Conservation (phyloP, 2,113 vertebrate genomes). For the Indicator indicator region DNA sequence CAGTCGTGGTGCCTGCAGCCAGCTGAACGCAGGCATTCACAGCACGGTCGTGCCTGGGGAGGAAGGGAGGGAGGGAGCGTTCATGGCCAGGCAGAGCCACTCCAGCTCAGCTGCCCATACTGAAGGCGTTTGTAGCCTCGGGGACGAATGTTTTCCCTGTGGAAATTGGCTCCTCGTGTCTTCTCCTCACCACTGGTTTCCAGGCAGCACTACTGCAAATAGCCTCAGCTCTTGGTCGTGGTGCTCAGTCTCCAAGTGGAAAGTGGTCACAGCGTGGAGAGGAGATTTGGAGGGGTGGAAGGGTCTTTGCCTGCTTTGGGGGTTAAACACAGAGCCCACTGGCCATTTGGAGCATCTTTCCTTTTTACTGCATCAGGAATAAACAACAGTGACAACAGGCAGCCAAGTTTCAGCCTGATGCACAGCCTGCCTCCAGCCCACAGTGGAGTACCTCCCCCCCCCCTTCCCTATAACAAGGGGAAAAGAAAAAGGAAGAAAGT, state of each 20-base stretch:
- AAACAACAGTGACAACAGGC: background rate
- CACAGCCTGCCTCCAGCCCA: background rate
- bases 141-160: background rate
- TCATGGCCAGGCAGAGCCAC: background rate
- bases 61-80: no score
- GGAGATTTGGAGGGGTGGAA: rapidly evolving
- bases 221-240: background rate
- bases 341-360: rapidly evolving
- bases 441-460: background rate
- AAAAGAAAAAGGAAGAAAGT: background rate
- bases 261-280: rapidly evolving
- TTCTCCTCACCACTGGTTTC: background rate
- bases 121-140: rapidly evolving
- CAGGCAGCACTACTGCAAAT: background rate
- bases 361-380: rapidly evolving
- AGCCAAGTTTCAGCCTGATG: background rate
- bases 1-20: background rate
- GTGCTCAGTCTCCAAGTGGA: background rate
- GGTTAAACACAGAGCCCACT: rapidly evolving
- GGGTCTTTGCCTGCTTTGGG: no score
- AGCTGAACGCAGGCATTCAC: background rate
- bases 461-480: background rate
- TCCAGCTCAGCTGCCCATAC: background rate
- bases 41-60: background rate
- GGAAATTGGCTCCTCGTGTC: rapidly evolving